Conservation (phyloP, 2,888 invertebrate species). For the Aporophyla lueneburgensis region DNA sequence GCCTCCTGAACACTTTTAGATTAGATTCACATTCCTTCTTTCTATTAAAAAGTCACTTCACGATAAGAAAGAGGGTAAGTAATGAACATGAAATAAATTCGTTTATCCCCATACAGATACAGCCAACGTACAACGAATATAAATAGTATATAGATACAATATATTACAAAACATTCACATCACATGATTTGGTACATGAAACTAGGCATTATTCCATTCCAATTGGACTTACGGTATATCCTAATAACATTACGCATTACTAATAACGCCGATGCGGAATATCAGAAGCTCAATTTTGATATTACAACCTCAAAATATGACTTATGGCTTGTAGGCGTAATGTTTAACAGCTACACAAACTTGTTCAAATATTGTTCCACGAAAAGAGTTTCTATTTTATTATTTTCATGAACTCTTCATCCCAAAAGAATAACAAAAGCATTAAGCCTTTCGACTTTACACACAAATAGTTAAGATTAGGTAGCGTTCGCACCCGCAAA, state of each 20-base stretch:
- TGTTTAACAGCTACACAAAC: background rate
- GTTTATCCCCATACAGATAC: too few relatives aligned
- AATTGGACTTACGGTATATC: background rate
- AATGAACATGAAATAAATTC: too few relatives aligned
- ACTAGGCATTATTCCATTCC: background rate
- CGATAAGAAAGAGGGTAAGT: background rate
- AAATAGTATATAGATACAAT: too few relatives aligned
- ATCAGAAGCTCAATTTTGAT: background rate
- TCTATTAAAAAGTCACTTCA: background rate
- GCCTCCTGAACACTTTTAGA: background rate
- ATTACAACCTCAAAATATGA: background rate
- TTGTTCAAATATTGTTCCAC: constrained; percentile 12
- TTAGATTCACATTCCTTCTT: background rate
- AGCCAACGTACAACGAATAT: too few relatives aligned
- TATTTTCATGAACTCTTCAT: constrained; percentile 48
- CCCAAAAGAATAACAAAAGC: constrained; percentile 58
- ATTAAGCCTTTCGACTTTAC: constrained; percentile 61
- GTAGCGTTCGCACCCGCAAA: constrained; percentile 59
- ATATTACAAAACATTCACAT: too few relatives aligned
- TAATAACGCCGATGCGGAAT: background rate
- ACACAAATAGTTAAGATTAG: constrained; percentile 65
- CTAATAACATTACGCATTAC: background rate
- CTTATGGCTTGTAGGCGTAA: background rate
- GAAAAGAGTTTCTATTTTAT: constrained; percentile 31
- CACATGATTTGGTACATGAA: too few relatives aligned